Evolutionary conservation across 2,888 invertebrate species (phyloP).

Genomic region (Ametastegia equiseti): DNA sequence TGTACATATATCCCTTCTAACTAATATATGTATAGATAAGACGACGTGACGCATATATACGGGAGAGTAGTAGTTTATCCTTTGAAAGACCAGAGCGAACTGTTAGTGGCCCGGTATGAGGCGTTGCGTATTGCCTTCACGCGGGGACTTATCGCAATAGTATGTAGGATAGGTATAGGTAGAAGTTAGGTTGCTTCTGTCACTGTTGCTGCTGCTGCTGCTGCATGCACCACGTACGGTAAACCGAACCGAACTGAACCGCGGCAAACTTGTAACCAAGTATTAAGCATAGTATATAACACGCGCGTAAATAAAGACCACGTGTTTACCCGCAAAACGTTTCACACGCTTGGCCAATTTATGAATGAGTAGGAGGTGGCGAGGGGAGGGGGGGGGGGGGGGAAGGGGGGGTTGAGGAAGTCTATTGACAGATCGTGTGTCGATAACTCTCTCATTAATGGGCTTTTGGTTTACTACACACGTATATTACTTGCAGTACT

Average conservation of each 20-base stretch:
- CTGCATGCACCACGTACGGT: neutral
- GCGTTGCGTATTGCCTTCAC: too few relatives aligned
- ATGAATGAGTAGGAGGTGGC: constrained; percentile 60
- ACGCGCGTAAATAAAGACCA: constrained; percentile 53
- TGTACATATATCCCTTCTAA: too few relatives aligned
- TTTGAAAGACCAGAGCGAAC: neutral
- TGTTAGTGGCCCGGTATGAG: neutral
- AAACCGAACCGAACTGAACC: neutral
- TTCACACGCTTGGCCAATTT: constrained; percentile 63
- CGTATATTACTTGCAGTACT: too few relatives aligned
- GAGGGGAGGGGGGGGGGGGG: neutral
- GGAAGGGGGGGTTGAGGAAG: constrained; percentile 51
- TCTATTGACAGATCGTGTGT: constrained; percentile 69
- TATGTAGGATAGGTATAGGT: neutral
- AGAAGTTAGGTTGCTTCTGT: constrained; percentile 17
- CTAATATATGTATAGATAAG: too few relatives aligned
- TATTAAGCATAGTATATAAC: constrained; percentile 7
- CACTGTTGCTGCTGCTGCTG: too few relatives aligned
- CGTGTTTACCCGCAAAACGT: constrained; percentile 67
- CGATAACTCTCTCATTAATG: constrained; percentile 68
- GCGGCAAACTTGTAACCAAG: constrained; percentile 18
- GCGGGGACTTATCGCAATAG: neutral
- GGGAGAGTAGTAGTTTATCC: constrained; percentile 3
- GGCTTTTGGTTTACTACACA: constrained; percentile 54
- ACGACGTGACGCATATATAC: neutral